Evolutionary conservation across 2,113 vertebrate species (phyloP).

Genomic region (Anarrhichthys ocellatus): DNA sequence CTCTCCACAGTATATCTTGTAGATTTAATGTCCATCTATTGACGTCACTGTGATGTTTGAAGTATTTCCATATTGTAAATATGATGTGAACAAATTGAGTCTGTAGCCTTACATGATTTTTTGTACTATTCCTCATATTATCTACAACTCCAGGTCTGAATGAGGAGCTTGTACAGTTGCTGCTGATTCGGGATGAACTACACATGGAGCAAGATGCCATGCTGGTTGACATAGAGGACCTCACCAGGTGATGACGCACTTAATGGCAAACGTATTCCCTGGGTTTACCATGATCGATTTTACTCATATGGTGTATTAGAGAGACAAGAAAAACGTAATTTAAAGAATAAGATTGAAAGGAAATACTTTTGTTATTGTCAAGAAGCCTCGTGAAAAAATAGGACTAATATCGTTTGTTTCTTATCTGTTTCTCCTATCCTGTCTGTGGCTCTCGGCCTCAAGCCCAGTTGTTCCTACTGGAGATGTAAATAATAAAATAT

Average conservation of each 20-base stretch:
- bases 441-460: not conserved
- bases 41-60: not conserved
- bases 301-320: not conserved
- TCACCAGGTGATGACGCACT: slow-evolving; percentile 89
- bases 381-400: not conserved
- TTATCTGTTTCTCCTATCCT: not conserved
- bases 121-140: not conserved
- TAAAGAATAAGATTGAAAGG: not conserved
- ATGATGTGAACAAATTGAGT: not conserved
- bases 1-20: not conserved
- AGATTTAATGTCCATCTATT: not conserved
- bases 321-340: not conserved
- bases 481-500: not conserved
- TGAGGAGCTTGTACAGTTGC: slow-evolving; percentile 97
- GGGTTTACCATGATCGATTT: not conserved
- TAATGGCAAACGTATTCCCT: not conserved
- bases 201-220: slow-evolving; percentile 99
- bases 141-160: slow-evolving; percentile 88
- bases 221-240: slow-evolving; percentile 98
- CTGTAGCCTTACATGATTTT: not conserved
- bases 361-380: not conserved
- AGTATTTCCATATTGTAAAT: not conserved
- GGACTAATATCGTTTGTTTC: not conserved
- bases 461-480: not conserved
- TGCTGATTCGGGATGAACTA: slow-evolving; percentile 96